Evolutionary conservation across 2,113 vertebrate species (phyloP), one percentile per base, ranked within the genome.

Genomic region (Eublepharis macularius): DNA sequence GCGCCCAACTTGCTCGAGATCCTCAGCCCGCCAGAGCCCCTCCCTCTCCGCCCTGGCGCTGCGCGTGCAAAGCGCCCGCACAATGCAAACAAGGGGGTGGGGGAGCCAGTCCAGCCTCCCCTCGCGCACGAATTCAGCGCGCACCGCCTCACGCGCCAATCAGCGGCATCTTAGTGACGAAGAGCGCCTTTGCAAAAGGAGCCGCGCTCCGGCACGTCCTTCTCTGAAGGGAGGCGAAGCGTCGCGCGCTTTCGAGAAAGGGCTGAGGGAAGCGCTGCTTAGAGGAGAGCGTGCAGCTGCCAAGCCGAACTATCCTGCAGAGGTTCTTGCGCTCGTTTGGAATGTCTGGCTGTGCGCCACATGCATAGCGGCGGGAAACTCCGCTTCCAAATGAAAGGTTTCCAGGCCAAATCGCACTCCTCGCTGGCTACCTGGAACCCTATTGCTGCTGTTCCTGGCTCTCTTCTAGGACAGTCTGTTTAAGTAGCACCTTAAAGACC

Each of bases 81-180:
- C 84, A 87, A 86, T 63, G 80, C 51, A 16, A 32, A 43, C 16
- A 6, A 29, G 73, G 8, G 43, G 76, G 68, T 74, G 19, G 73
- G 41, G 43, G 63, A 24, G 60, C 14, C 79, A 19, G 49, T 41
- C 36, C 68, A 36, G 57, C 74, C 82, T 43, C 49, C 66, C 32
- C 74, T 78, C 86, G 86, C 66, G 80, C 86, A 65, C 75, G 75
- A 78, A 78, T 84, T 75, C 73, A 10, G 83, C 83, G 82, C 82
- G 66, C 74, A 77, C 82, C 70, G 32, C 24, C 14, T 36, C 57
- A 8, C 45, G 66, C 32, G 43, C 85, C 57, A 73, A 78, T 78
- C 80, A 82, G 80, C 65, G 17, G 6, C 84, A 51, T 39, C 21
- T 32, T 6, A 32, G 47, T 9, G 60, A 6, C 32, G 32, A 49